Percentiles rank a stretch among this genome's conserved stretches.
Evolutionary conservation across 2,888 invertebrate genomes (phyloP).

Genomic region (Thymelicus lineola): DNA sequence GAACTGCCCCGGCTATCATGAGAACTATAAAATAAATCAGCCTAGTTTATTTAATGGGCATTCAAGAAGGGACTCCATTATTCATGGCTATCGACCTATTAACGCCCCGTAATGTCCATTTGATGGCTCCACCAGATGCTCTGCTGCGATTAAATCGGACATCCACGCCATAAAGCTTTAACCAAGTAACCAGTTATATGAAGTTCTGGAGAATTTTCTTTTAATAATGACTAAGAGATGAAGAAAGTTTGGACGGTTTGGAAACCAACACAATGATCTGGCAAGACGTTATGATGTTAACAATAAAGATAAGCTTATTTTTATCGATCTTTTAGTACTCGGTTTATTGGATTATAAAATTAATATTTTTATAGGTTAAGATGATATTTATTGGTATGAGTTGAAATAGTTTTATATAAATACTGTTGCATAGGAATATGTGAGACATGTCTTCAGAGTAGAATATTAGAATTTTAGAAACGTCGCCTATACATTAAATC

Average conservation of each 20-base stretch:
- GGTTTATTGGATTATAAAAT: not conserved
- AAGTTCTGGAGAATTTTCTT: not conserved
- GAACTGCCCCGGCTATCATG: not conserved
- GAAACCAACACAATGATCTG: not conserved
- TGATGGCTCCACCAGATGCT: slow-evolving; percentile 49
- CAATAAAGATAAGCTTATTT: not conserved
- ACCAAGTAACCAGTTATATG: not conserved
- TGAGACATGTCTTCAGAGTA: too few species aligned
- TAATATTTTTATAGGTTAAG: not conserved
- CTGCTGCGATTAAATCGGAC: slow-evolving; percentile 22
- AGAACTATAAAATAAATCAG: slow-evolving; percentile 30
- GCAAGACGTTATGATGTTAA: not conserved
- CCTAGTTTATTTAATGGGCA: slow-evolving; percentile 27
- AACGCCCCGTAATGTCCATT: slow-evolving; percentile 43
- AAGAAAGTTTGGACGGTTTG: too few species aligned
- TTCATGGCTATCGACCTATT: slow-evolving; percentile 41
- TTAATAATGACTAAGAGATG: too few species aligned
- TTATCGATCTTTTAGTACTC: not conserved
- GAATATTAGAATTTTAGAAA: too few species aligned
- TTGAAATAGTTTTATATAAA: not conserved
- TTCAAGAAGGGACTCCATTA: slow-evolving; percentile 29
- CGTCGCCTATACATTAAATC: too few species aligned
- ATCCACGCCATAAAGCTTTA: slow-evolving; percentile 20
- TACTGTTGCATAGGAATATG: too few species aligned
- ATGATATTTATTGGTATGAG: not conserved